phyloP scores from a whole-genome alignment of 2,888 invertebrate genomes.

The Agriotes lineatus region DNA sequence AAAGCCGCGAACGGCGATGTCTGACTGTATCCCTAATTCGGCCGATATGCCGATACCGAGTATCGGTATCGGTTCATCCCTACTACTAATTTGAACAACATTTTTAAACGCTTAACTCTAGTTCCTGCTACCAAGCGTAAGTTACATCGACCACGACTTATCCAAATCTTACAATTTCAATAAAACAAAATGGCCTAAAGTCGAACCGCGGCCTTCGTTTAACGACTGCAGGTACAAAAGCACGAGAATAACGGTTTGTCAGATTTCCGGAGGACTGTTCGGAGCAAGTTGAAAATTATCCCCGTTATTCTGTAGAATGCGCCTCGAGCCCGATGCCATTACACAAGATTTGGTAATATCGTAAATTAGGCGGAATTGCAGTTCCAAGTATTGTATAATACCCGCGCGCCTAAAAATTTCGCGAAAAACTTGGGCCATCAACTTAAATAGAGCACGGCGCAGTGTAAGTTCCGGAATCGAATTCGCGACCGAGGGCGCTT shows the following conservation, averaged over 20 bases:
- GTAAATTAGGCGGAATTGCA: slow-evolving; percentile 35
- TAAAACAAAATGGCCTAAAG: no score
- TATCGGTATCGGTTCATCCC: no score
- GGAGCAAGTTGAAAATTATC: slow-evolving; percentile 18
- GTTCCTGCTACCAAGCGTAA: no score
- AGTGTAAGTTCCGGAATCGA: neutral
- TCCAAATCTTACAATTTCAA: no score
- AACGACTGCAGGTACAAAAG: neutral
- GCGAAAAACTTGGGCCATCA: slow-evolving; percentile 25
- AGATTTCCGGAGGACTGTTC: slow-evolving; percentile 7
- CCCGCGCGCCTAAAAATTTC: slow-evolving; percentile 28
- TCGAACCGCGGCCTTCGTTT: neutral
- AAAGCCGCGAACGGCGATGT: no score
- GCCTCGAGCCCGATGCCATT: slow-evolving; percentile 25
- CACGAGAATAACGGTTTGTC: slow-evolving; percentile 3
- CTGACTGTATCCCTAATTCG: no score
- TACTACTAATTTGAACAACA: no score
- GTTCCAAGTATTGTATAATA: slow-evolving; percentile 37
- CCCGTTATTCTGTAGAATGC: slow-evolving; percentile 31
- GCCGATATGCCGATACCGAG: no score
- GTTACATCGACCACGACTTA: no score
- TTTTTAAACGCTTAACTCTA: no score
- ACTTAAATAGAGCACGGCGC: neutral
- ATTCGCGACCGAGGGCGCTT: neutral
- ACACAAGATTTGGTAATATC: slow-evolving; percentile 38